Evolutionary conservation across 2,113 vertebrate species (phyloP).

Genomic region (Anser cygnoides): DNA sequence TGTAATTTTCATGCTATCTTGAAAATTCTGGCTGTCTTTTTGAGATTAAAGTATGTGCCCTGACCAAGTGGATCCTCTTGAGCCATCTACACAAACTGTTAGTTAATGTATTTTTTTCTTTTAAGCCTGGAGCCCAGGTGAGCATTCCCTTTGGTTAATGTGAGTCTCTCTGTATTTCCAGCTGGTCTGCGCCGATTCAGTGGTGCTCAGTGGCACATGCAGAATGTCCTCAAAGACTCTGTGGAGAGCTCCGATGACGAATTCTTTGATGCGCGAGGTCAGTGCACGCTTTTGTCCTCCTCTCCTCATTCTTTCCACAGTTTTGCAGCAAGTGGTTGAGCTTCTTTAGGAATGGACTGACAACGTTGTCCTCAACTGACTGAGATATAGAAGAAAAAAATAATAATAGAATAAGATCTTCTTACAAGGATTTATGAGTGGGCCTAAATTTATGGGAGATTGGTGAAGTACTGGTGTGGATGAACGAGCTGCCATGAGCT

Average conservation of each 20-base stretch:
- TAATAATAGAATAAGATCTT: not conserved
- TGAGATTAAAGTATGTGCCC: accelerated
- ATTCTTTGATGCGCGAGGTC: slow-evolving; percentile 97
- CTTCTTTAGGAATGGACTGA: not conserved
- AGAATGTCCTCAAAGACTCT: slow-evolving; percentile 88
- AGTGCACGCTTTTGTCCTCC: slow-evolving; percentile 29
- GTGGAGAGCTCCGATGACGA: slow-evolving; percentile 97
- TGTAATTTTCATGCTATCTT: not conserved
- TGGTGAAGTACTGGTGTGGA: not conserved
- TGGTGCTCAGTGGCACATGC: slow-evolving; percentile 86
- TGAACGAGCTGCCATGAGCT: accelerated
- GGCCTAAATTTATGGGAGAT: not conserved
- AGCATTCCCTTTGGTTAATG: not conserved
- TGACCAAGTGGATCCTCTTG: not conserved
- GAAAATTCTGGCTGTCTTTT: not conserved
- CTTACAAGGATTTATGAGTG: not conserved
- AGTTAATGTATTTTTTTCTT: not conserved
- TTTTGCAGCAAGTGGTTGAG: not conserved
- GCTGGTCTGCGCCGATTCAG: slow-evolving; percentile 80
- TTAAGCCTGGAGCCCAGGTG: not conserved
- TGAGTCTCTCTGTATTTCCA: slow-evolving; percentile 58
- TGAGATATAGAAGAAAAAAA: not conserved
- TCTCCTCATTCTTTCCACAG: accelerated
- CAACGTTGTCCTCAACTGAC: not conserved
- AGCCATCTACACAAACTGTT: not conserved